A percentile compares a stretch with the other conserved stretches of the same genome.
Evolutionary conservation across 2,113 vertebrate species (phyloP).

Genomic region (Heptranchias perlo): DNA sequence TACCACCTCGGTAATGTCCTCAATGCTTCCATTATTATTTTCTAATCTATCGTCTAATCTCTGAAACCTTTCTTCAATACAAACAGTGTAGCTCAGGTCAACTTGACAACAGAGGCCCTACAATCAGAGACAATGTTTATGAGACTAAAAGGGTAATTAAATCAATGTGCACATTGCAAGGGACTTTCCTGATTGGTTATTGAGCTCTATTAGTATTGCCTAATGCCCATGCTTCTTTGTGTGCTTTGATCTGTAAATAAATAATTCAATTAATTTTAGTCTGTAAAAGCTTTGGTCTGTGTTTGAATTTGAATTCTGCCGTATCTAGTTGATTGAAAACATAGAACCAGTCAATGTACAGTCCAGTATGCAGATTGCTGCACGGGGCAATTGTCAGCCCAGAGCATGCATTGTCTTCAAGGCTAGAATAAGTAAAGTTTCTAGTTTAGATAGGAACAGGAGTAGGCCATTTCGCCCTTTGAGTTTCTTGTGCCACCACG

Average conservation of each 20-base stretch:
- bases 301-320: not conserved
- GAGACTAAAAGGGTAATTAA: not conserved
- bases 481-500: not conserved
- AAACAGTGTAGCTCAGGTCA: not conserved
- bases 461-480: not conserved
- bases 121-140: not conserved
- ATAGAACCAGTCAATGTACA: not conserved
- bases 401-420: not conserved
- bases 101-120: not conserved
- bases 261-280: not conserved
- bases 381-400: not conserved
- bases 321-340: not conserved
- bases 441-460: not conserved
- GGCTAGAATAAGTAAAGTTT: not conserved
- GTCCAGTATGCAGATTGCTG: not conserved
- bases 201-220: not conserved
- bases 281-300: not conserved
- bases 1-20: not conserved
- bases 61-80: not conserved
- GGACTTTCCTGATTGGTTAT: not conserved
- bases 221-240: not conserved
- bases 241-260: not conserved
- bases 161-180: not conserved
- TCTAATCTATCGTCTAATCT: not conserved
- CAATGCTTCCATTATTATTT: not conserved